Evolutionary conservation across 2,797 vertebrate species (phyloP).

Genomic region (Acipenser oxyrinchus): DNA sequence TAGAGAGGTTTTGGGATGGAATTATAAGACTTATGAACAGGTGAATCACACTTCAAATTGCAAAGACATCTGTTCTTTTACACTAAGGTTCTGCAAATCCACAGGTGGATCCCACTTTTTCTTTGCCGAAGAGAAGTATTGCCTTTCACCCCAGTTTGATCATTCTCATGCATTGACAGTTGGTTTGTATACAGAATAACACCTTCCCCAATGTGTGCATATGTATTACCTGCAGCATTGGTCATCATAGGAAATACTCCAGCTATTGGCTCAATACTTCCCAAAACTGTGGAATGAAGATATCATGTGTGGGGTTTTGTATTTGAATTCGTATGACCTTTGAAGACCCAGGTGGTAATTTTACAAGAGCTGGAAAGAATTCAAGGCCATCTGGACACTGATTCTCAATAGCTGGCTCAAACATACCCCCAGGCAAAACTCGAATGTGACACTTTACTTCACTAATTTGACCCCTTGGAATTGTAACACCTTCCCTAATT

Average conservation of each 20-base stretch:
- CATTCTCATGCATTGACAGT: no score
- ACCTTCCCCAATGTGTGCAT: no score
- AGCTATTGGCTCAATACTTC: not conserved
- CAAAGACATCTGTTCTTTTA: no score
- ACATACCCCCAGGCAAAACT: not conserved
- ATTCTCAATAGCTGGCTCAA: not conserved
- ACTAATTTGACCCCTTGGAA: not conserved
- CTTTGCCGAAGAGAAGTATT: no score
- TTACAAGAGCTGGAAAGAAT: not conserved
- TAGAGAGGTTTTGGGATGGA: constrained; percentile 11
- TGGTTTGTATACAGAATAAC: no score
- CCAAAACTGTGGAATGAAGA: not conserved
- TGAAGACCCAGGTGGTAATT: not conserved
- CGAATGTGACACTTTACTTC: not conserved
- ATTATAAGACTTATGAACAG: constrained; percentile 7
- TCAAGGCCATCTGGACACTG: not conserved
- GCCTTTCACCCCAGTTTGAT: no score
- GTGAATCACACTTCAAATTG: no score
- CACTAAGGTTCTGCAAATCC: no score
- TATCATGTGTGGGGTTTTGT: not conserved
- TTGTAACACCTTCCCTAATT: not conserved
- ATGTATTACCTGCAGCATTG: no score
- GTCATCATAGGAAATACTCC: not conserved
- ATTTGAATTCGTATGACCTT: not conserved
- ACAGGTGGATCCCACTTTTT: no score